Conservation (phyloP, 2,888 invertebrate species). For the Heteromyza rotundicornis region DNA sequence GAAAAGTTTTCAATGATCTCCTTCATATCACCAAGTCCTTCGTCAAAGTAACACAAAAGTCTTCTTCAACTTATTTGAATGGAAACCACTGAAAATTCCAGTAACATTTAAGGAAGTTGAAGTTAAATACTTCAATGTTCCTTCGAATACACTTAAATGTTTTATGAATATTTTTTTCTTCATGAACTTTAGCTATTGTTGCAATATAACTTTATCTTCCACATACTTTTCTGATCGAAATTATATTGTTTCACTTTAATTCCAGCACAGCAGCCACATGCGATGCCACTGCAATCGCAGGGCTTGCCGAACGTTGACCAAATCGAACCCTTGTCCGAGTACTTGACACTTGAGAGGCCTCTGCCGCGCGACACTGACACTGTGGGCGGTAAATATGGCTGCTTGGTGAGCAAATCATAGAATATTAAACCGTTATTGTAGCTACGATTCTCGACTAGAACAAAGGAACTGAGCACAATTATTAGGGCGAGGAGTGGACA, state of each 20-base stretch:
- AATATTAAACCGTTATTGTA: slow-evolving; percentile 56
- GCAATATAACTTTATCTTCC: no score
- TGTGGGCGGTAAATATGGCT: slow-evolving; percentile 51
- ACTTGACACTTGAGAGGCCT: slow-evolving; percentile 44
- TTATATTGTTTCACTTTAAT: slow-evolving; percentile 71
- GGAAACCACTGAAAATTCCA: no score
- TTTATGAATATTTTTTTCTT: background rate
- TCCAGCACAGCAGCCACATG: slow-evolving; percentile 79
- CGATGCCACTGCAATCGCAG: slow-evolving; percentile 66
- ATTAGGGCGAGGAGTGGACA: background rate
- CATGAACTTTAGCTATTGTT: background rate
- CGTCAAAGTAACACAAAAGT: no score
- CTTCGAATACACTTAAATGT: no score
- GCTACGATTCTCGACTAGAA: slow-evolving; percentile 44
- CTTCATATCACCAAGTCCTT: no score
- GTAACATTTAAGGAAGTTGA: no score
- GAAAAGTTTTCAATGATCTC: no score
- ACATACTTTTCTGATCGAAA: slow-evolving; percentile 58
- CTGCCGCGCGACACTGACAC: slow-evolving; percentile 56
- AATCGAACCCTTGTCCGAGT: slow-evolving; percentile 52
- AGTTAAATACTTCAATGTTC: no score
- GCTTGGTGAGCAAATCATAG: slow-evolving; percentile 48
- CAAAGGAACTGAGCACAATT: background rate
- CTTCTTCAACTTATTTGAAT: no score
- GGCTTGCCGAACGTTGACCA: slow-evolving; percentile 58